A percentile compares a stretch with the other conserved stretches of the same genome.
Evolutionary conservation across 30 jellyfish, hydroid and myxozoan species (phyloP).

Genomic region (Haliclystus octoradiatus): DNA sequence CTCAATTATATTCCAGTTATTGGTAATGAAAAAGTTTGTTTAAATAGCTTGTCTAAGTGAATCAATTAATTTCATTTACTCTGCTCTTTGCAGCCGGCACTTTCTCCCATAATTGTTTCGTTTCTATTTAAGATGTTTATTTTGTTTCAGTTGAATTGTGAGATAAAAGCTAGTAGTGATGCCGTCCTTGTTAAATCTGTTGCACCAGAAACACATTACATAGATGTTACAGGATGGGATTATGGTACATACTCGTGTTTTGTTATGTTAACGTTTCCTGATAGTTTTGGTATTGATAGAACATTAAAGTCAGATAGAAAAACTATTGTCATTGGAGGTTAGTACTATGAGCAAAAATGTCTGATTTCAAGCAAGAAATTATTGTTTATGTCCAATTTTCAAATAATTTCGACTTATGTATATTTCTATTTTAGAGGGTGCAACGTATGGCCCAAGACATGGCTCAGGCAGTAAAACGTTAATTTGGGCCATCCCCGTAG

Average conservation of each 20-base stretch:
- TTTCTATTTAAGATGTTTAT: neutral
- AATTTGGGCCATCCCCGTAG: constrained; percentile 95
- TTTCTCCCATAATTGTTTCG: too few relatives aligned
- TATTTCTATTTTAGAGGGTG: neutral
- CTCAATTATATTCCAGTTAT: too few relatives aligned
- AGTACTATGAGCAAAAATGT: too few relatives aligned
- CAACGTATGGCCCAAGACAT: neutral
- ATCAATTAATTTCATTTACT: too few relatives aligned
- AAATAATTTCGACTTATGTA: neutral
- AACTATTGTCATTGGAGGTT: neutral
- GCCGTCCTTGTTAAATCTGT: neutral
- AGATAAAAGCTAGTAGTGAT: neutral
- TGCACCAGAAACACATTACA: neutral
- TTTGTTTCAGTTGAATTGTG: neutral
- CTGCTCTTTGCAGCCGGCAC: too few relatives aligned
- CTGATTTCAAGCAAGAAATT: too few relatives aligned
- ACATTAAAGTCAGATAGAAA: neutral
- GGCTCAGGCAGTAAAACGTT: constrained; percentile 18
- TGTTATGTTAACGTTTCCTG: neutral
- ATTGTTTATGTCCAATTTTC: too few relatives aligned
- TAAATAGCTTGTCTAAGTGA: too few relatives aligned
- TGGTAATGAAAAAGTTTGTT: too few relatives aligned
- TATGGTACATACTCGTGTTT: neutral
- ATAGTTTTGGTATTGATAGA: neutral
- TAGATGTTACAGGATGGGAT: neutral